Conservation (phyloP, 2,113 vertebrate species). For the Paedocypris sp. region DNA sequence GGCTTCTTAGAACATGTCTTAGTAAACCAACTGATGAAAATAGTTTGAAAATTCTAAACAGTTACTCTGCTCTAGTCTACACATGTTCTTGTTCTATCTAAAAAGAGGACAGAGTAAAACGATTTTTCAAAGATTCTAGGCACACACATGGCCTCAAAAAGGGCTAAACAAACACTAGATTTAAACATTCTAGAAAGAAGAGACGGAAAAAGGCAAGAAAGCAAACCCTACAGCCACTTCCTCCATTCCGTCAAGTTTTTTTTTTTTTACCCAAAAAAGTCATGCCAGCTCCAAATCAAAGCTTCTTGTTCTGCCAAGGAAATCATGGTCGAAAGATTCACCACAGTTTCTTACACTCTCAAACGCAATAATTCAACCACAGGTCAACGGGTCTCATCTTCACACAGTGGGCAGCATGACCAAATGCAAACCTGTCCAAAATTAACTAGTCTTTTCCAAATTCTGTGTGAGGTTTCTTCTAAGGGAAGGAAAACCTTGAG, state of each 20-base stretch:
- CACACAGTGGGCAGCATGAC: constrained; percentile 1
- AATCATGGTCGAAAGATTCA: constrained; percentile 31
- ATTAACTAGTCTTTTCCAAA: constrained; percentile 12
- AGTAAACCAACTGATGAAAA: no score
- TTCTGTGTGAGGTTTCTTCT: no score
- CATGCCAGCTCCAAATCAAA: constrained; percentile 17
- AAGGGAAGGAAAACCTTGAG: background rate
- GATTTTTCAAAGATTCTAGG: no score
- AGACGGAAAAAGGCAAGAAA: no score
- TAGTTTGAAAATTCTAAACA: no score
- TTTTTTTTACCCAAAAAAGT: constrained; percentile 7
- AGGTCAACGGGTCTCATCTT: constrained; percentile 11
- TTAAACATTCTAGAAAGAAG: no score
- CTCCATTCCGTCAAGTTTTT: background rate
- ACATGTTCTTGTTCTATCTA: no score
- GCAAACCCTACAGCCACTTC: constrained; percentile 6
- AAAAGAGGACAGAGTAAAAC: no score
- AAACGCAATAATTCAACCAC: background rate
- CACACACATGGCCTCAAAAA: no score
- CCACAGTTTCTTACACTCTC: constrained; percentile 6
- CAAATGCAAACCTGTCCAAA: constrained; percentile 9
- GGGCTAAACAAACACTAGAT: no score
- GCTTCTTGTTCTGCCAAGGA: constrained; percentile 23
- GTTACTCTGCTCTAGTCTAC: no score
- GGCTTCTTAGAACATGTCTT: no score